phyloP scores from a whole-genome alignment of 1,140 invertebrate genomes.

The Phortica variegata region DNA sequence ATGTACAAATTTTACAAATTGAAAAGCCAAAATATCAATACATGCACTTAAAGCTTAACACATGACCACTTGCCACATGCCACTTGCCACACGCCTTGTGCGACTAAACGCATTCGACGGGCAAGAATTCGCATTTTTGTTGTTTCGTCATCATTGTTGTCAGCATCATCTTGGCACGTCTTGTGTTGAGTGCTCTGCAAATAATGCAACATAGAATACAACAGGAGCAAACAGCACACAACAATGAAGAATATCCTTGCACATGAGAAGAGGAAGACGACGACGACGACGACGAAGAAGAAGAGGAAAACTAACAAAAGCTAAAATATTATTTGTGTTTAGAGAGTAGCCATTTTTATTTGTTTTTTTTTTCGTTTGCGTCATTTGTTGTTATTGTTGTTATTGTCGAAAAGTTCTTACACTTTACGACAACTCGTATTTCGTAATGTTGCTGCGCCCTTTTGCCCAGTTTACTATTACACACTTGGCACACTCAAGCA shows the following conservation, averaged over 20 bases:
- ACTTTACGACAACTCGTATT: too few relatives aligned
- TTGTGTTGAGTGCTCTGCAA: constrained; percentile 45
- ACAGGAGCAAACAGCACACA: constrained; percentile 40
- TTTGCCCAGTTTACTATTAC: too few relatives aligned
- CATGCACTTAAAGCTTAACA: too few relatives aligned
- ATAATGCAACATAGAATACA: constrained; percentile 50
- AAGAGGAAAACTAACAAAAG: too few relatives aligned
- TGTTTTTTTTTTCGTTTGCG: not conserved
- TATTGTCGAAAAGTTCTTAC: not conserved
- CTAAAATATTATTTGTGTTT: constrained; percentile 50
- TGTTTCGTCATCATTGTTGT: too few relatives aligned
- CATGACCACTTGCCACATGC: too few relatives aligned
- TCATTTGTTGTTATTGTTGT: not conserved
- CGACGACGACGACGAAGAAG: constrained; percentile 37
- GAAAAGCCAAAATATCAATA: constrained; percentile 36
- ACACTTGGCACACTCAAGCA: not conserved
- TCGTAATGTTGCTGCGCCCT: too few relatives aligned
- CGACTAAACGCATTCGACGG: too few relatives aligned
- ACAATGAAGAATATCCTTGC: constrained; percentile 3
- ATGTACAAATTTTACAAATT: constrained; percentile 35
- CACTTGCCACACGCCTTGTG: too few relatives aligned
- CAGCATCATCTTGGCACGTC: too few relatives aligned
- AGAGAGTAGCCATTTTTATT: constrained; percentile 16
- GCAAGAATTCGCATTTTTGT: too few relatives aligned
- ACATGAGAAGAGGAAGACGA: constrained; percentile 17